phyloP scores from a whole-genome alignment of 2,113 vertebrate species.

The Odocoileus hemionus region DNA sequence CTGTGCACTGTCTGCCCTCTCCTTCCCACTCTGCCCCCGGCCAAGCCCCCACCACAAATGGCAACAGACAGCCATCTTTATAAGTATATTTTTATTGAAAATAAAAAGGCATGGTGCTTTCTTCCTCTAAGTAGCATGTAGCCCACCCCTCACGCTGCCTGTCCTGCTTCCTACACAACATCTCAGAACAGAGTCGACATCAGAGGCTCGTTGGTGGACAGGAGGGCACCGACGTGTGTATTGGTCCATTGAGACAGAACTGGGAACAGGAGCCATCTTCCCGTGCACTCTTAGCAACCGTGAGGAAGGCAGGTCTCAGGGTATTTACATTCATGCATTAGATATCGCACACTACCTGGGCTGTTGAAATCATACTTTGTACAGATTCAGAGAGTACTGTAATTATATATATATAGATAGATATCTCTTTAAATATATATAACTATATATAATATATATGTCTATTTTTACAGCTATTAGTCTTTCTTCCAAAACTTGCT shows the following conservation, averaged over 20 bases:
- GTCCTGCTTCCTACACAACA: conserved; percentile 84
- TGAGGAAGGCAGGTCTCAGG: conserved; percentile 89
- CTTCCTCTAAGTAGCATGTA: conserved; percentile 81
- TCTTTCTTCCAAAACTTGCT: conserved; percentile 78
- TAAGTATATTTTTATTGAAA: conserved; percentile 95
- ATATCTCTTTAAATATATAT: conserved; percentile 77
- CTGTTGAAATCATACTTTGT: conserved; percentile 79
- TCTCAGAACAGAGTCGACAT: conserved; percentile 85
- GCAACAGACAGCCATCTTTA: conserved; percentile 73
- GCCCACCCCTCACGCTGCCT: conserved; percentile 79
- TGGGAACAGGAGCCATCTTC: conserved; percentile 83
- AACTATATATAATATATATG: conserved; percentile 74
- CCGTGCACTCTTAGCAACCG: conserved; percentile 82
- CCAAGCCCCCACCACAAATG: background rate
- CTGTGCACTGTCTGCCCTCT: fast-evolving
- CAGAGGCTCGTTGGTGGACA: conserved; percentile 88
- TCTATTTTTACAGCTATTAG: conserved; percentile 69
- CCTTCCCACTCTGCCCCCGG: fast-evolving
- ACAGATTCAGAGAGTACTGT: conserved; percentile 82
- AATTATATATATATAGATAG: conserved; percentile 81
- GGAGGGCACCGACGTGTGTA: conserved; percentile 81
- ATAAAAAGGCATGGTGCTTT: conserved; percentile 89
- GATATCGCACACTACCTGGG: conserved; percentile 80
- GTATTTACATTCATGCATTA: conserved; percentile 96
- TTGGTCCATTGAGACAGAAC: conserved; percentile 78